These are phyloP conservation scores for Neofelis nebulosa DNA, from an alignment of 2,113 vertebrate species.

Conservation along the genomic window DNA sequence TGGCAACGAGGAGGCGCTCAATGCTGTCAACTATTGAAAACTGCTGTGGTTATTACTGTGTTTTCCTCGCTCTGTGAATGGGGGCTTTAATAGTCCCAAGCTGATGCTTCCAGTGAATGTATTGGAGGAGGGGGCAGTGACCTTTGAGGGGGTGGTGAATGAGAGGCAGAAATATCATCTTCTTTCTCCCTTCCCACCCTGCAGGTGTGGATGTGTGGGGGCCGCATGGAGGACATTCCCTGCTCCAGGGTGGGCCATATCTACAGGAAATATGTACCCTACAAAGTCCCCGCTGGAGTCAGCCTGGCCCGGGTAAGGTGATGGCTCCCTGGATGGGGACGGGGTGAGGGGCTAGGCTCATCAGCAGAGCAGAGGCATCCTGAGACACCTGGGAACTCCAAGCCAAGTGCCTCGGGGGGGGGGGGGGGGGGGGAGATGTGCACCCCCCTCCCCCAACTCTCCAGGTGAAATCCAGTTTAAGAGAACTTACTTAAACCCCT, in stretches of 20 bases:
- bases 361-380: background rate
- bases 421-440: background rate
- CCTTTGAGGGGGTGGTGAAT: background rate
- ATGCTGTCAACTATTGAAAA: background rate
- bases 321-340: background rate
- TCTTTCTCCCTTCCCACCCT: background rate
- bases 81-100: background rate
- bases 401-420: background rate
- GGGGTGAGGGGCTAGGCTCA: background rate
- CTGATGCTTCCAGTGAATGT: background rate
- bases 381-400: background rate
- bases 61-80: background rate
- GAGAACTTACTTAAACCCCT: background rate
- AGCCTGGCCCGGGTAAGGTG: slow-evolving; percentile 93
- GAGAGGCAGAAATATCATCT: background rate
- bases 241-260: slow-evolving; percentile 99
- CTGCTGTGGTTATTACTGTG: background rate
- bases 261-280: slow-evolving; percentile 98
- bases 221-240: slow-evolving; percentile 90
- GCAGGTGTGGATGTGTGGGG: slow-evolving; percentile 92
- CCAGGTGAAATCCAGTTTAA: background rate
- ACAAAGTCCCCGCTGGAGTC: slow-evolving; percentile 96
- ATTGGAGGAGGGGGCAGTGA: background rate
- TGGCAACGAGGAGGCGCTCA: background rate
- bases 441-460: background rate